Evolutionary conservation across 2,797 vertebrate species (phyloP).

Genomic region (Atherinosoma microstoma): DNA sequence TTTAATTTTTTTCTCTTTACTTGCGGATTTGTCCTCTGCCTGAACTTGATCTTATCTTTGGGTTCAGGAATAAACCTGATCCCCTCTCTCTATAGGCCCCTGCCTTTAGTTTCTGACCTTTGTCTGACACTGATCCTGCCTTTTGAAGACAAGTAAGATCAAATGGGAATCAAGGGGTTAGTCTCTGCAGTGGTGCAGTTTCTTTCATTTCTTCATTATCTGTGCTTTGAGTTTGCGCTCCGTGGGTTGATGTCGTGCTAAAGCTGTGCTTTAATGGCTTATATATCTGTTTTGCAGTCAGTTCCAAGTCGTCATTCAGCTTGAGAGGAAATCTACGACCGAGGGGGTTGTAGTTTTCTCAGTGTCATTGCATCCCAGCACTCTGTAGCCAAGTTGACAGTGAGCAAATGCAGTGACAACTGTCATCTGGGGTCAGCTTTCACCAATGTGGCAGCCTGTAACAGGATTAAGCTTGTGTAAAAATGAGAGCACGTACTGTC

Average conservation of each 20-base stretch:
- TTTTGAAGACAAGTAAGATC: constrained; percentile 75
- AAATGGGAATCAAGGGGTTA: constrained; percentile 64
- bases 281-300: constrained; percentile 40
- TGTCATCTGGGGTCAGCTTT: constrained; percentile 38
- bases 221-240: constrained; percentile 38
- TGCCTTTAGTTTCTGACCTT: constrained; percentile 67
- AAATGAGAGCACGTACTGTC: background rate
- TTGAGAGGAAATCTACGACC: constrained; percentile 61
- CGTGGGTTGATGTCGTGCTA: constrained; percentile 45
- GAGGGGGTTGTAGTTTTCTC: constrained; percentile 28
- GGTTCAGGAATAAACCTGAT: constrained; percentile 52
- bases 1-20: background rate
- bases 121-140: constrained; percentile 64
- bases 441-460: constrained; percentile 5
- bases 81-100: constrained; percentile 38
- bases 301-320: constrained; percentile 43
- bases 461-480: constrained; percentile 1
- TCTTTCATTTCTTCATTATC: constrained; percentile 15
- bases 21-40: constrained; percentile 50
- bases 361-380: constrained; percentile 34
- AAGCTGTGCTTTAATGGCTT: constrained; percentile 40
- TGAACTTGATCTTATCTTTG: constrained; percentile 61
- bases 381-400: constrained; percentile 39
- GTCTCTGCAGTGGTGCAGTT: constrained; percentile 36
- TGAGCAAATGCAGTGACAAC: background rate